Percentiles rank a stretch among this genome's conserved stretches.
Conservation (phyloP, 1,140 invertebrate genomes). For the Bacillus rossius region DNA sequence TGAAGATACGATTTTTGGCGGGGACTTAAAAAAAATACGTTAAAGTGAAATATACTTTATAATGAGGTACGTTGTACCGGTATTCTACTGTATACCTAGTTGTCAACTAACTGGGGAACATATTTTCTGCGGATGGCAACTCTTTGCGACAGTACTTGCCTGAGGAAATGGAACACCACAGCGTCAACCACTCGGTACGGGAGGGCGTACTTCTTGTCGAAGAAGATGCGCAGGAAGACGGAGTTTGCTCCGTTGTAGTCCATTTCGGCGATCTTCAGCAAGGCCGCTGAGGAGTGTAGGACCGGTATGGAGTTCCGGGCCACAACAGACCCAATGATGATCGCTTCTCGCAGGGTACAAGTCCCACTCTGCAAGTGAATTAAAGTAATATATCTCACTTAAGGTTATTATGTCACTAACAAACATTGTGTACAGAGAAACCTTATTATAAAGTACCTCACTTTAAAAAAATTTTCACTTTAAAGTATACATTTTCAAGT, state of each 20-base stretch:
- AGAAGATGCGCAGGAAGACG: constrained; percentile 89
- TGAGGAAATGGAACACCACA: constrained; percentile 92
- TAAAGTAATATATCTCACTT: no score
- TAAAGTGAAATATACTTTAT: no score
- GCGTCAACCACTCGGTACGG: constrained; percentile 95
- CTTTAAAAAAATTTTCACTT: no score
- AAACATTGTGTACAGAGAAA: not conserved
- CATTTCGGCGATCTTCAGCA: constrained; percentile 96
- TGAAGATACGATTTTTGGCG: no score
- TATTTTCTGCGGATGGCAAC: no score
- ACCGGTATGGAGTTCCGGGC: constrained; percentile 91
- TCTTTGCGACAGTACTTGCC: constrained; percentile 44
- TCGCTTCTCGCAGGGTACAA: constrained; percentile 92
- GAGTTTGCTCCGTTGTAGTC: constrained; percentile 96
- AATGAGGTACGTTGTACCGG: no score
- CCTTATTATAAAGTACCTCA: not conserved
- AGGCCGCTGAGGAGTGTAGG: constrained; percentile 92
- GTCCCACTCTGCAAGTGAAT: constrained; percentile 73
- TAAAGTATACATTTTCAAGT: not conserved
- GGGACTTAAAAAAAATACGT: no score
- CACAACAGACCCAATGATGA: constrained; percentile 90
- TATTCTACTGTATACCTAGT: no score
- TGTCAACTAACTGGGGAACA: no score
- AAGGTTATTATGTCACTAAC: no score
- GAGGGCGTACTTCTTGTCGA: constrained; percentile 98